These are phyloP conservation scores for Fulica atra DNA, from an alignment of 2,113 vertebrate species.

Conservation along the genomic window DNA sequence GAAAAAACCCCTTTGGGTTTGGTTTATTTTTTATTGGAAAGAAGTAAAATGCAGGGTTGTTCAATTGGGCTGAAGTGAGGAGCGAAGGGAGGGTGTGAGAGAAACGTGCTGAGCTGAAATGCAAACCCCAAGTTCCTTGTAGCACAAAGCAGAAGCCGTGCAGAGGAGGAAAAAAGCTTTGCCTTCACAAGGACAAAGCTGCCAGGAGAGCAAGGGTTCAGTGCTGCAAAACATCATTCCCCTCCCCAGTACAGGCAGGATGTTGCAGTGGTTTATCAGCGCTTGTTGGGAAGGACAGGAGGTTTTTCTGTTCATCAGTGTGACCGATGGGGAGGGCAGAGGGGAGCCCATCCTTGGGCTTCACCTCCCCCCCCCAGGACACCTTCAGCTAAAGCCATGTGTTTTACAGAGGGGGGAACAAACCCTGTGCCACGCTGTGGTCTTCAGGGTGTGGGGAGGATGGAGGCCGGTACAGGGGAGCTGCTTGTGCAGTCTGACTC, in stretches of 20 bases:
- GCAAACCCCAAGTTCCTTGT: not conserved
- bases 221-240: not conserved
- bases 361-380: not conserved
- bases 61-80: not conserved
- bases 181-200: not conserved
- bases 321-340: not conserved
- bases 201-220: fast-evolving
- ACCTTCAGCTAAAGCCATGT: fast-evolving
- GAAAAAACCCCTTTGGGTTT: too few species aligned
- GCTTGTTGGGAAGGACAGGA: not conserved
- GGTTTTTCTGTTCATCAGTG: fast-evolving
- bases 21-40: not conserved
- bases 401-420: not conserved
- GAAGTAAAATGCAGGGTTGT: not conserved
- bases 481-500: not conserved
- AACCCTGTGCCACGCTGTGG: fast-evolving
- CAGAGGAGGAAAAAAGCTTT: not conserved
- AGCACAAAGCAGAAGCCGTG: not conserved
- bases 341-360: not conserved
- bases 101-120: not conserved
- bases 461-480: fast-evolving
- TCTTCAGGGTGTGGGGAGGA: fast-evolving
- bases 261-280: not conserved
- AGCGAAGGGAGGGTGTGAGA: not conserved
- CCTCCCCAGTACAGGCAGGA: not conserved